Conservation (phyloP, 2,113 vertebrate genomes). For the Equus quagga region DNA sequence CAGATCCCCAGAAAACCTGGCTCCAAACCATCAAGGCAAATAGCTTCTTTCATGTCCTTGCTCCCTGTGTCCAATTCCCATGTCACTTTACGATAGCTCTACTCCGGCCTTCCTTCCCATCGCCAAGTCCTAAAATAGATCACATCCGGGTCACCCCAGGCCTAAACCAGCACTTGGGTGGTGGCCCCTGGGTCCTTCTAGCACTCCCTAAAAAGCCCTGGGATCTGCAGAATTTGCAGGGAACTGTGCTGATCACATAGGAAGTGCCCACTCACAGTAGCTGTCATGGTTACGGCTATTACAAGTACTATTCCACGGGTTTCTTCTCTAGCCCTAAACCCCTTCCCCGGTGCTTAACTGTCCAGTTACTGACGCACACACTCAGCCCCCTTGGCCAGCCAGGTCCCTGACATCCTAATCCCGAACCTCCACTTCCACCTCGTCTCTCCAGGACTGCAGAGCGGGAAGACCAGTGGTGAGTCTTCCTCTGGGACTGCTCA, state of each 20-base stretch:
- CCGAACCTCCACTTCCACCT: rapidly evolving
- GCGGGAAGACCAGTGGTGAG: not conserved
- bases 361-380: not conserved
- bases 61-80: too few species aligned
- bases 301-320: not conserved
- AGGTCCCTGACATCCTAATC: not conserved
- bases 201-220: not conserved
- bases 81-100: not conserved
- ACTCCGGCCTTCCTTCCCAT: not conserved
- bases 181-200: not conserved
- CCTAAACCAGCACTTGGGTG: not conserved
- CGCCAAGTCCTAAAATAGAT: not conserved
- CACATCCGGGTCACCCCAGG: not conserved
- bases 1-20: not conserved
- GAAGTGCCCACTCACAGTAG: not conserved
- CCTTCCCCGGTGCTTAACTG: not conserved
- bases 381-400: rapidly evolving
- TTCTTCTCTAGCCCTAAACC: not conserved
- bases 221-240: not conserved
- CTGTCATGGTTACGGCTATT: not conserved
- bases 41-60: not conserved
- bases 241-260: too few species aligned
- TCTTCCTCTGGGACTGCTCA: not conserved
- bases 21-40: not conserved
- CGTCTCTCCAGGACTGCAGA: not conserved